Base-by-base conservation (phyloP, 1,140 invertebrate species). In the Drosophila kanapiae region DNA sequence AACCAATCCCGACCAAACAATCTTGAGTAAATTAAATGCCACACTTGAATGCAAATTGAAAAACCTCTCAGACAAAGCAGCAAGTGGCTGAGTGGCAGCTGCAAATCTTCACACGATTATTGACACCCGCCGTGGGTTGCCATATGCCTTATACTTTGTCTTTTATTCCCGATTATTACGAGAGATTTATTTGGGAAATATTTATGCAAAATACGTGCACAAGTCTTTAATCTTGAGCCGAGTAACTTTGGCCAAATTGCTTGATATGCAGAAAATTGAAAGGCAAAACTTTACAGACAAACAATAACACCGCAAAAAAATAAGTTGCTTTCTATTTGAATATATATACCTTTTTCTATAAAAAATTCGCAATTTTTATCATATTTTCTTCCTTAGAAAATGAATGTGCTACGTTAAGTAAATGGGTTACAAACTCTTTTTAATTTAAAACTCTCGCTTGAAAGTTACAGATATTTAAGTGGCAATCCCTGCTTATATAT, bases 251-350 rank as follows among this genome's bases (percentile, higher is more conserved):
- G 18, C 40, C 9, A 69, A 84, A 88, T 90, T 90, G 80, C 63
- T 81, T 90, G 80, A 84, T 82, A 90, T 84, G 85, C 85, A 90
- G 81, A 90, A 90, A 90, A 90, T 94, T 61, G 93, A 93, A 79
- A 94, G 64, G 57, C 74, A 75, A 90, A 88, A 88, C 85, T 90
- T 88, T 70, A 40, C 51, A 80, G 77, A 78, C 76, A 68, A 58
- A 61, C 59, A 45, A 38, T 54, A 18, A 38, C 53, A 56, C 53
- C 9, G 13, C 4, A 9, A 9, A n/a, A n/a, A 38, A 38, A 56
- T 27, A 38, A 10, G 38, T n/a, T 2, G 2, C 2, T 10, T n/a
- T 27, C 18, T 10, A n/a, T n/a, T 14, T 23, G 7, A 6, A 13
- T 53, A 53, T n/a, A n/a, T n/a, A n/a, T n/a, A n/a, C n/a, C n/a